Evolutionary conservation across 2,113 vertebrate genomes (phyloP).

Genomic region (Elachura formosa): DNA sequence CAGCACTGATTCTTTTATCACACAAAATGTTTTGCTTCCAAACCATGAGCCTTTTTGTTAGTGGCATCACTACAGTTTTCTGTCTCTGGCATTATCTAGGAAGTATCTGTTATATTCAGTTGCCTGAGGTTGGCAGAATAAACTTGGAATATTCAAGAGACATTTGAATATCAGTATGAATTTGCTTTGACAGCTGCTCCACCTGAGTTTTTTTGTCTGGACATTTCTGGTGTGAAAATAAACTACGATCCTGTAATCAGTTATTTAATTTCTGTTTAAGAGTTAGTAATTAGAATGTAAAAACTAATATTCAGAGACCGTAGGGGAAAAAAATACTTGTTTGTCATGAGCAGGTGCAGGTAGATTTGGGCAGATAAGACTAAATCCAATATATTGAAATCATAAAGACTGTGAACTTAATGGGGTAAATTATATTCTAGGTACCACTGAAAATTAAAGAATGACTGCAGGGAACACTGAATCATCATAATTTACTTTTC

Average conservation of each 20-base stretch:
- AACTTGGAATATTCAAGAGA: neutral
- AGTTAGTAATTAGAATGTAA: neutral
- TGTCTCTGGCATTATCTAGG: neutral
- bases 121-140: neutral
- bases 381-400: neutral
- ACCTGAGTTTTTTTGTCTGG: neutral
- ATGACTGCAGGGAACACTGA: neutral
- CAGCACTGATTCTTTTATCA: rapidly evolving
- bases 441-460: neutral
- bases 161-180: neutral
- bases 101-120: neutral
- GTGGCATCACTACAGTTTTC: neutral
- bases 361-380: neutral
- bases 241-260: neutral
- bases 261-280: neutral
- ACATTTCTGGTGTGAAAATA: neutral
- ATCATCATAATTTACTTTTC: neutral
- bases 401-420: neutral
- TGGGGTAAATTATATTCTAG: neutral
- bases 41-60: neutral
- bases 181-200: neutral
- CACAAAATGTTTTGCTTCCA: neutral
- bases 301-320: neutral
- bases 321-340: rapidly evolving
- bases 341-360: neutral